Conservation (phyloP, 64 coral and sea anemone genomes). For the Orbicella faveolata region DNA sequence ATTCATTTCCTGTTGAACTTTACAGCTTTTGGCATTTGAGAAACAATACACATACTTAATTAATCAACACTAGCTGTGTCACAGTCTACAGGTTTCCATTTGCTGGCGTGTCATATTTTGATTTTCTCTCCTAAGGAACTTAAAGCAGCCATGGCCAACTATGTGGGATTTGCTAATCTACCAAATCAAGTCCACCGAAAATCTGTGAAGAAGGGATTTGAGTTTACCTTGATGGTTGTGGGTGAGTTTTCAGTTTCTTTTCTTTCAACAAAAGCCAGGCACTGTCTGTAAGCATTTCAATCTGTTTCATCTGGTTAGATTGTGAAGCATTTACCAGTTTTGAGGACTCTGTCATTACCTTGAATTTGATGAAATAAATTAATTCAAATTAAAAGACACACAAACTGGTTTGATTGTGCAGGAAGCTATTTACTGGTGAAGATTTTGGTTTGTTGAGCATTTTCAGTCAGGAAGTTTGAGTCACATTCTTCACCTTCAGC, state of each 20-base stretch:
- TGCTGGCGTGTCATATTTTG: not conserved
- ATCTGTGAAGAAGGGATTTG: conserved; percentile 96
- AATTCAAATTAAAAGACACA: too few species aligned
- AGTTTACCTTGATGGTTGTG: conserved; percentile 99
- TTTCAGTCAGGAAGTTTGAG: too few species aligned
- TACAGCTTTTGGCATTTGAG: not conserved
- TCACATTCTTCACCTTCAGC: too few species aligned
- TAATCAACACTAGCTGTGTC: too few species aligned
- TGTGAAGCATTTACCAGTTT: too few species aligned
- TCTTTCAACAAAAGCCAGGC: not conserved
- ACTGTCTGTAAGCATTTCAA: not conserved
- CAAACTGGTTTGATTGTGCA: too few species aligned
- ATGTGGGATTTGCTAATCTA: conserved; percentile 96
- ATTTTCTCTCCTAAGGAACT: not conserved
- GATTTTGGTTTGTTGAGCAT: too few species aligned
- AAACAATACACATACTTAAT: not conserved
- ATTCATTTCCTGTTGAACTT: conserved; percentile 2
- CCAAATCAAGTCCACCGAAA: conserved; percentile 99
- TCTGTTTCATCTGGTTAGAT: too few species aligned
- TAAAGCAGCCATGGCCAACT: conserved; percentile 75
- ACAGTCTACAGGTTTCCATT: too few species aligned
- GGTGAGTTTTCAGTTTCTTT: conserved; percentile 52
- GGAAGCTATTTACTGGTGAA: too few species aligned
- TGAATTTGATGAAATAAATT: too few species aligned
- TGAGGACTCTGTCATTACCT: not conserved